Evolutionary conservation across 2,113 vertebrate genomes (phyloP), one percentile per base, ranked within the genome.

Genomic region (Calidris pugnax): DNA sequence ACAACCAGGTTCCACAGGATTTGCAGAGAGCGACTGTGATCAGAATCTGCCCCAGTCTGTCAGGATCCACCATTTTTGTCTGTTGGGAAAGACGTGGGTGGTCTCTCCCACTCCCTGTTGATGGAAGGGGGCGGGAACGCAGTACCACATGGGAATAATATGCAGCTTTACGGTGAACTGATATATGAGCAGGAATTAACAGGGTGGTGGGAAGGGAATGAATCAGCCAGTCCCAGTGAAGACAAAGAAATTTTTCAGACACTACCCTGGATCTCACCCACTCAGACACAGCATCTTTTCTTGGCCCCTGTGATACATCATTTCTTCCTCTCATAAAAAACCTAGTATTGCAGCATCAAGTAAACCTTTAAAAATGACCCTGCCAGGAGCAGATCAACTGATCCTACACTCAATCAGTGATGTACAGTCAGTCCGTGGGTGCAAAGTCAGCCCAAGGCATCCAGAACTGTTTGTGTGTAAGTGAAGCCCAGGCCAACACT

Each of bases 161-260:
- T 73, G 39, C 60, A 95, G 80, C 77, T 93, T 96, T 93, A 96
- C 2, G 45, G 90, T 92, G 90, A 94, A 72, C 62, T 86, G 56
- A 84, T 93, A 84, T 12, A 78, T 64, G 93, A 95, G 81, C 88
- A 97, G 80, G 86, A 90, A 90, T 96, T 97, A 95, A 32, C 60
- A 87, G 76, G 60, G 62, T 85, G 48, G 92, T 97, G 96, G 96
- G 96, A 96, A 96, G 95, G 39, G 90, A 82, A 97, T 97, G 90
- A 94, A 97, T 97, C 94, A 96, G 92, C 69, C 66, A 90, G 90
- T 92, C 86, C 92, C 73, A 62, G 51, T 11, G 48, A 94, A 97
- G 95, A 96, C 93, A 97, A 96, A 97, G 88, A 92, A 43, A 89
- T 81, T 92, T 87, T 93, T 90, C 92, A 95, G 97, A 94, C 90